A percentile compares a stretch with the other conserved stretches of the same genome.
phyloP scores from a whole-genome alignment of 2,113 vertebrate genomes.

The Rynchops niger region DNA sequence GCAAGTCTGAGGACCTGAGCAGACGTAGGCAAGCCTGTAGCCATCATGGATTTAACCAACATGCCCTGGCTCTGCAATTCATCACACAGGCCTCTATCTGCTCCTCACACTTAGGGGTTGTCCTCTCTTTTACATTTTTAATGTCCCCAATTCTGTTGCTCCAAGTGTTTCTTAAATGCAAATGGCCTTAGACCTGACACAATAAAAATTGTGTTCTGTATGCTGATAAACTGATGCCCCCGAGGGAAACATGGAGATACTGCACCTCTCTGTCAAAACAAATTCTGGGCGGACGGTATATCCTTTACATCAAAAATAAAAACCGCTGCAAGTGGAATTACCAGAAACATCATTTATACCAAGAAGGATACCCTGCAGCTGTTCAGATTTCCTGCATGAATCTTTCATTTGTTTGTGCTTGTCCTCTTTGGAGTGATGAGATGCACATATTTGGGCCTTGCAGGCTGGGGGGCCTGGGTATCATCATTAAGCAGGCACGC shows the following conservation, averaged over 20 bases:
- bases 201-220: background rate
- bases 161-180: background rate
- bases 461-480: background rate
- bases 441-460: background rate
- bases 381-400: background rate
- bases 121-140: background rate
- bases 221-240: background rate
- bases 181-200: background rate
- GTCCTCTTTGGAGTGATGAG: background rate
- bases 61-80: background rate
- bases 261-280: background rate
- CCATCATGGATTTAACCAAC: background rate
- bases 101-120: rapidly evolving
- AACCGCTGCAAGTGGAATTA: background rate
- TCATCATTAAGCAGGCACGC: background rate
- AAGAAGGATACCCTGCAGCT: background rate
- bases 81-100: background rate
- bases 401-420: conserved; percentile 10
- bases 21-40: background rate
- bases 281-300: background rate
- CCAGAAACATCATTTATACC: background rate
- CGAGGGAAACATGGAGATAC: background rate
- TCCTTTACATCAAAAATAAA: background rate
- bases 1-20: background rate
- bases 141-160: background rate